phyloP scores from a whole-genome alignment of 2,888 invertebrate genomes.

The Metellina segmentata region DNA sequence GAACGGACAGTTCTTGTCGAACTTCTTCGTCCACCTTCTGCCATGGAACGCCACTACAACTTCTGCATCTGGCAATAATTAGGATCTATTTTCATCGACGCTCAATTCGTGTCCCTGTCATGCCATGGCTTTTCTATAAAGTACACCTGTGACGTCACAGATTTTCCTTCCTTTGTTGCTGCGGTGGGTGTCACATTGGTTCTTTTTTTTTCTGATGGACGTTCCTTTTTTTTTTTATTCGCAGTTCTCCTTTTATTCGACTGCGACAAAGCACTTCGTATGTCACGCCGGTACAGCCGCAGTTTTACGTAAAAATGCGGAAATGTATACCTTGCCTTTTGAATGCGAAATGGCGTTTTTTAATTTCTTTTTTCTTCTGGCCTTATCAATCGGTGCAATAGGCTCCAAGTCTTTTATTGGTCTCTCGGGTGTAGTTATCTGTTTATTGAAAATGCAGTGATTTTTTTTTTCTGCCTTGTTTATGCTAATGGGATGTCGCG shows the following conservation, averaged over 20 bases:
- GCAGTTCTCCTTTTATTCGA: conserved; percentile 32
- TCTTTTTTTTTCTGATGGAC: conserved; percentile 15
- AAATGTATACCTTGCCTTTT: conserved; percentile 44
- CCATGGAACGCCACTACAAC: no score
- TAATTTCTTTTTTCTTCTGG: conserved; percentile 20
- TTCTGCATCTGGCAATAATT: no score
- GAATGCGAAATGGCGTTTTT: conserved; percentile 41
- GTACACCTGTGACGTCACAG: conserved; percentile 29
- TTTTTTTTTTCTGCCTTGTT: background rate
- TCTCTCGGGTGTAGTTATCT: background rate
- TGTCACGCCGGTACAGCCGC: conserved; percentile 27
- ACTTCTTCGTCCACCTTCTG: no score
- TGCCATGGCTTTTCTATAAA: background rate
- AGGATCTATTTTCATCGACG: background rate
- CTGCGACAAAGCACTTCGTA: conserved; percentile 30
- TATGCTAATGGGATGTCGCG: conserved; percentile 20
- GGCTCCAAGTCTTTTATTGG: conserved; percentile 13
- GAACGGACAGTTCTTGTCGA: no score
- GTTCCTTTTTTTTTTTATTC: conserved; percentile 8
- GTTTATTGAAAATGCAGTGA: no score
- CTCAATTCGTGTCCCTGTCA: conserved; percentile 1
- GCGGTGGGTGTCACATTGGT: conserved; percentile 12
- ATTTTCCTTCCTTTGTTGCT: background rate
- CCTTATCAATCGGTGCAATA: conserved; percentile 28
- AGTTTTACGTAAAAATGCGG: conserved; percentile 50